Base-by-base conservation (phyloP, 2,797 vertebrate species). In the Cryptoblepharus egeriae region DNA sequence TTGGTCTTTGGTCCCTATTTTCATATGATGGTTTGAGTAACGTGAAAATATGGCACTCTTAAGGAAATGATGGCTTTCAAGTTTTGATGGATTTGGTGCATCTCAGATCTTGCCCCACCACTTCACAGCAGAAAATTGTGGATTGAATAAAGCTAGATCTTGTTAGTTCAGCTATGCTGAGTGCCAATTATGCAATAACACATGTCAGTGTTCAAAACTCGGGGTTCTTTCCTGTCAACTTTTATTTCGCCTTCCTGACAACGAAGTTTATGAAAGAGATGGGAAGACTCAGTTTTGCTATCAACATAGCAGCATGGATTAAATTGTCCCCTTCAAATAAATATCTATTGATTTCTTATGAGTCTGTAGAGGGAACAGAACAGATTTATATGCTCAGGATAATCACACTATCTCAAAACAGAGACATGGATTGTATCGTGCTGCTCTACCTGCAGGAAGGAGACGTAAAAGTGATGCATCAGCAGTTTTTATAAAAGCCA, bases 231-330 rank as follows among this genome's bases (percentile, higher is more conserved):
- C 71, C 28, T 30, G 42, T 82, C 65, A 86, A 77, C 75, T 84
- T 45, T 79, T 87, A 83, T 78, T 77, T 63, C 30, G 86, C 72
- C 55, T 65, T 85, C 90, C 82, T 86, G 83, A 80, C 85, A 89
- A 85, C 64, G 75, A 87, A 73, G 39, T 83, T 88, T 85, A 91
- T 88, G 86, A 84, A 90, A 84, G 32, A 92, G 45, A 84, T 87
- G 79, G 63, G 71, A 45, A 87, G 86, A 91, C 76, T 58, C n/a
- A 78, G 77, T 75, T 68, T 84, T 65, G 83, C 85, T 72, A 89
- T 86, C 85, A 92, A 79, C 87, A 90, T 22, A 80, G n/a, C 88
- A 75, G 32, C 32, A 49, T 73, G 76, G 81, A 88, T 88, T 87
- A 88, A 63, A 79, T 67, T 49, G 49, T 80, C 57, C 84, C 42